Percentiles rank a stretch among this genome's conserved stretches.
Conservation (phyloP, 2,797 vertebrate genomes). For the Anabas testudineus region DNA sequence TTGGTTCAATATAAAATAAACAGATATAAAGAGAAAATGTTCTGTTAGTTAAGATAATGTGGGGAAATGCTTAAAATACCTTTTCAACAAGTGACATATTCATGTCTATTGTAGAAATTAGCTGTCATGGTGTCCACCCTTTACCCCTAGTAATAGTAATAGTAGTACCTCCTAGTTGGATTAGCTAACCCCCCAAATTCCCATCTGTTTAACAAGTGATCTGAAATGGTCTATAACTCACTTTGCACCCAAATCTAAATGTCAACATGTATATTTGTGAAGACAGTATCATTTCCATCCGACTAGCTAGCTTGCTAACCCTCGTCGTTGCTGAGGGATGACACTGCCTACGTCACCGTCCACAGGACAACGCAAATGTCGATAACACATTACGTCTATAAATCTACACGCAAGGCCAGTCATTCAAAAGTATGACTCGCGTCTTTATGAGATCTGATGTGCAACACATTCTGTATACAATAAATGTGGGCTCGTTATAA, state of each 20-base stretch:
- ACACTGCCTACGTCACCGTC: constrained; percentile 31
- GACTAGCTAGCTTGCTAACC: constrained; percentile 2
- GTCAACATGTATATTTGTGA: no score
- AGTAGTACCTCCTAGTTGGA: no score
- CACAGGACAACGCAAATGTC: background rate
- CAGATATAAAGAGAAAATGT: background rate
- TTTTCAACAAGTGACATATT: no score
- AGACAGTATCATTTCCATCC: no score
- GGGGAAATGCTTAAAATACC: background rate
- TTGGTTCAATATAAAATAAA: background rate
- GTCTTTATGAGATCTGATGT: rapidly evolving
- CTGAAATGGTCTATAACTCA: no score
- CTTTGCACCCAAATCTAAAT: no score
- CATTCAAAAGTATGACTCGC: rapidly evolving
- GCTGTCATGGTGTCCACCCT: no score
- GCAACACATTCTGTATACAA: rapidly evolving
- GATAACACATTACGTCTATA: background rate
- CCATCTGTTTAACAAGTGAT: no score
- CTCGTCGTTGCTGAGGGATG: background rate
- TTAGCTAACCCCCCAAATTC: no score
- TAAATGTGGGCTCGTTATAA: background rate
- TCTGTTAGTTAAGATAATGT: background rate
- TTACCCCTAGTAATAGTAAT: no score
- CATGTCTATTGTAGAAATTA: no score
- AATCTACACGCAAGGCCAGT: rapidly evolving